Evolutionary conservation across 2,888 invertebrate species (phyloP).

Genomic region (Dynastes tityus): DNA sequence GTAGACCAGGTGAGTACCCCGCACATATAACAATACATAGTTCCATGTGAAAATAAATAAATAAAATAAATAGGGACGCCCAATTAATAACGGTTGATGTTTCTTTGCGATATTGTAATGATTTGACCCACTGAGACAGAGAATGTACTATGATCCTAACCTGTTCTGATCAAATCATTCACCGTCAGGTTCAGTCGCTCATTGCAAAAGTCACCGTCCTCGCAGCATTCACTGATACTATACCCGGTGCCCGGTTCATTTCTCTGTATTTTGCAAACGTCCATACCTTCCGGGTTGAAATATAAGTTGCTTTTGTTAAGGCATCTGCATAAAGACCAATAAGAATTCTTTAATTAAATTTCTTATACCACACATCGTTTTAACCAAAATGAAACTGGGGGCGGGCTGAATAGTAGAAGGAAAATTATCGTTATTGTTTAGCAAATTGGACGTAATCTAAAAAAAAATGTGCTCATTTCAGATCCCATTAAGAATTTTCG

Average conservation of each 20-base stretch:
- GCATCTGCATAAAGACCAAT: constrained; percentile 54
- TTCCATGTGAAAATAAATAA: constrained; percentile 44
- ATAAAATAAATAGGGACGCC: constrained; percentile 30
- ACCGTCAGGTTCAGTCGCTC: constrained; percentile 75
- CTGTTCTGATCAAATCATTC: constrained; percentile 48
- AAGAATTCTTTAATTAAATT: constrained; percentile 31
- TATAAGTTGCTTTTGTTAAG: constrained; percentile 56
- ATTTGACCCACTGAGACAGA: constrained; percentile 51
- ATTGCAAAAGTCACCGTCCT: constrained; percentile 84
- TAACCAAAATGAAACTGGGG: constrained; percentile 10
- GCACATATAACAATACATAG: constrained; percentile 43
- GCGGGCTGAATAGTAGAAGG: no score
- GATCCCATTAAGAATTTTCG: no score
- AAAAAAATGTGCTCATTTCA: no score
- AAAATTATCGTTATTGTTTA: no score
- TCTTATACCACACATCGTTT: constrained; percentile 1
- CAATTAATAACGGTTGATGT: constrained; percentile 42
- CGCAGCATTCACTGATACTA: constrained; percentile 82
- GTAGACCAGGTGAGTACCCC: constrained; percentile 44
- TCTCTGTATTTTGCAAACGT: constrained; percentile 63
- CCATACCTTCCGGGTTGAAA: constrained; percentile 59
- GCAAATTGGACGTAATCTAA: no score
- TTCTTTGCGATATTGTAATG: constrained; percentile 42
- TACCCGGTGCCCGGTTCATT: constrained; percentile 31
- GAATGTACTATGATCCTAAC: constrained; percentile 37